Evolutionary conservation across 2,797 vertebrate genomes (phyloP), one percentile per base, ranked within the genome.

Genomic region (Bothrops alternatus): DNA sequence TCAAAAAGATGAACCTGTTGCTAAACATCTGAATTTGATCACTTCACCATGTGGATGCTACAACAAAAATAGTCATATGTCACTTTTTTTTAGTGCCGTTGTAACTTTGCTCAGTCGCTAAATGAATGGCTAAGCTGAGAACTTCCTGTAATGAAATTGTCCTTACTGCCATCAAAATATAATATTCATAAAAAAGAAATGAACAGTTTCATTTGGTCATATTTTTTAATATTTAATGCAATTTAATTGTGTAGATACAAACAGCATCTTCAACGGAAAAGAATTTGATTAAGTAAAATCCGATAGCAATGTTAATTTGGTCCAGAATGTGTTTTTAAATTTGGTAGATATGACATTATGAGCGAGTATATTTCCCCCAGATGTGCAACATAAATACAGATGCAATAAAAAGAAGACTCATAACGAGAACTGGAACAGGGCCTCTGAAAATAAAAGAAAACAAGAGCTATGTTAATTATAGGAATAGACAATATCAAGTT

Each of bases 301-400:
- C 60, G 57, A 97, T 97, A 95, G 96, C 92, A 94, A 97, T 93
- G 96, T 47, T 95, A 93, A 98, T 99, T 99, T 99, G 99, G 99
- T 99, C 99, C 99, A 98, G 98, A 97, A 95, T 95, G 96, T 93
- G 97, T 94, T 97, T 95, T 96, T 98, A 98, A 97, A 97, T 97
- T 96, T 98, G 97, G 96, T 78, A 93, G 96, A 91, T 92, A 95
- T 95, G 95, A 95, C 96, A 96, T 63, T 99, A 99, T 60, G 99
- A 99, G 94, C 99, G 99, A 91, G 99, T 99, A 96, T 99, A 99
- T 97, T 99, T 99, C 96, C 99, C 99, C 99, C 99, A 99, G 98
- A 99, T 99, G 97, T 99, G 99, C 96, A 99, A 98, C 99, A 99
- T 99, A 98, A 99, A 99, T 95, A 99, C 99, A 53, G 99, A 99